Evolutionary conservation across 2,113 vertebrate genomes (phyloP), one percentile per base, ranked within the genome.

Genomic region (Porphyrio hochstetteri): DNA sequence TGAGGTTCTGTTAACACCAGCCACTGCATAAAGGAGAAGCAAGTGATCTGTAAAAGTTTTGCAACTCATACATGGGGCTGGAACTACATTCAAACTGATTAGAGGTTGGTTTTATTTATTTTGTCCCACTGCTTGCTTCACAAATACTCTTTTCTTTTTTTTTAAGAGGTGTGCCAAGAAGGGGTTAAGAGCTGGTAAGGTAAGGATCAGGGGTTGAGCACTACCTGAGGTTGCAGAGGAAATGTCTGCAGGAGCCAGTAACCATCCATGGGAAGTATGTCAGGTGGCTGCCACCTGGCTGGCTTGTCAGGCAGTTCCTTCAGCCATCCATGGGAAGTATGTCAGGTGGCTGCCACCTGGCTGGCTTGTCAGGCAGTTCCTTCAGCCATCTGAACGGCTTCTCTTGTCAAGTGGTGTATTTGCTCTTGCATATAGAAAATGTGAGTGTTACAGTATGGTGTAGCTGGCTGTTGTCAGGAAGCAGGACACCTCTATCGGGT

Each of bases 71-170:
- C 10, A 0, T 11, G 24, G 36, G 60, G 19, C 46, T 82, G 57
- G 15, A 23, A 27, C 48, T 85, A 2, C 0, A 0, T 60, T 94
- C 53, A 82, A 5, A 20, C 53, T 36, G 20, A 42, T 8, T 23
- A 44, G 29, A 79, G 18, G 2, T 44, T 81, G 28, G 35, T 68
- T 60, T 70, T 50, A 27, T 88, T 76, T 77, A 70, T 46, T 63
- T 81, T 60, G 33, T 82, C 13, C 46, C 12, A 7, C 27, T 64
- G 8, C 24, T 80, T 8, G 5, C 11, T n/a, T 57, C 33, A 38
- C 9, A 33, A 33, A 36, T 42, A 21, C 0, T 48, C 36, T 40
- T 38, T 64, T 23, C n/a, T 18, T 27, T 53, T 46, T 44, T 42
- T 42, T 42, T 42, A 13, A 57, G 35, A 50, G 13, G 16, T 2